A percentile compares a stretch with the other conserved stretches of the same genome.
Evolutionary conservation across 2,797 vertebrate species (phyloP).

Genomic region (Xenentodon cancila): DNA sequence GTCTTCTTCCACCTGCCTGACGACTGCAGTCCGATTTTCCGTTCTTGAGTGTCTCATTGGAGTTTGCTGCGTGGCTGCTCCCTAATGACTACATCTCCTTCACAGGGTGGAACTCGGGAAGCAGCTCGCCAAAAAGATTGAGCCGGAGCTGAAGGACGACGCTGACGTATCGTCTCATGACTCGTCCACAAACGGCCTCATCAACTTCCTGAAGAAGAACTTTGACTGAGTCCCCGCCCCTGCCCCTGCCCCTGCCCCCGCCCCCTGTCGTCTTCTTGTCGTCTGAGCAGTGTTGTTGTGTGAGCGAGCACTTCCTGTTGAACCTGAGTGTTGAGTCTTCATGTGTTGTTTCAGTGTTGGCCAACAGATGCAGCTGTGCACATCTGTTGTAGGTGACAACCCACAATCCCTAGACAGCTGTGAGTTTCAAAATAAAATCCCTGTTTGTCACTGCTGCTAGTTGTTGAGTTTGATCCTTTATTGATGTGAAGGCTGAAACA

Average conservation of each 20-base stretch:
- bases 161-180: slow-evolving; percentile 88
- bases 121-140: slow-evolving; percentile 96
- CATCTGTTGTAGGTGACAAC: slow-evolving; percentile 42
- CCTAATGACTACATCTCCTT: neutral
- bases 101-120: slow-evolving; percentile 95
- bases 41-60: neutral
- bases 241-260: no score
- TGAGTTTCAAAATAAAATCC: slow-evolving; percentile 72
- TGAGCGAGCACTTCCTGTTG: slow-evolving; percentile 62
- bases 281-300: no score
- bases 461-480: neutral
- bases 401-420: neutral
- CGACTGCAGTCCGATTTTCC: no score
- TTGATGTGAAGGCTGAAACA: no score
- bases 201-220: slow-evolving; percentile 95
- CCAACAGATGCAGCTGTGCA: slow-evolving; percentile 16
- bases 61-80: neutral
- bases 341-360: slow-evolving; percentile 7
- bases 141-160: slow-evolving; percentile 88
- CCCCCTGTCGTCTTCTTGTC: no score
- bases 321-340: slow-evolving; percentile 16
- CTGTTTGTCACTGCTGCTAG: slow-evolving; percentile 38
- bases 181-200: slow-evolving; percentile 95
- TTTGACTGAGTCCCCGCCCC: slow-evolving; percentile 70
- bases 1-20: no score